Evolutionary conservation across 2,113 vertebrate species (phyloP).

Genomic region (Chloroceryle aenea): DNA sequence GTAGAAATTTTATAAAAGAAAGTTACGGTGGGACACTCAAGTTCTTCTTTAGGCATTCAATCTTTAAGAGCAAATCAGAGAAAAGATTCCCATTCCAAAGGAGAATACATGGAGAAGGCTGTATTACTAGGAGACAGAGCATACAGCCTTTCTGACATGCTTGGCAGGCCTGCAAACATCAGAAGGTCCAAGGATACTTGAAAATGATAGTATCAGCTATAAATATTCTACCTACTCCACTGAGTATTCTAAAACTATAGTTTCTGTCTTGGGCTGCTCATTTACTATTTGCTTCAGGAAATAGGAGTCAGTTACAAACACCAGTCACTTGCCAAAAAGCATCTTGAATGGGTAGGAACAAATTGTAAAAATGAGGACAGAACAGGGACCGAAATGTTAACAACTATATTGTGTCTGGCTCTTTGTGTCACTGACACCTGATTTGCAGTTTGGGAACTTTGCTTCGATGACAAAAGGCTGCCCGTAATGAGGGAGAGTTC

Average conservation of each 20-base stretch:
- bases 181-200: background rate
- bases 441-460: background rate
- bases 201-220: background rate
- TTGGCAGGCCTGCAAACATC: background rate
- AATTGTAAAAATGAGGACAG: background rate
- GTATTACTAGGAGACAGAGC: background rate
- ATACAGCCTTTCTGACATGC: background rate
- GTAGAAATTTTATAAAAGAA: background rate
- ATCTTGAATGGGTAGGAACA: background rate
- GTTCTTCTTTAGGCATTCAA: background rate
- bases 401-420: background rate
- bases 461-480: background rate
- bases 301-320: background rate
- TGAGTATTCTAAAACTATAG: background rate
- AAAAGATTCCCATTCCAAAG: background rate
- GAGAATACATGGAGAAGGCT: background rate
- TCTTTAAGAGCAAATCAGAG: background rate
- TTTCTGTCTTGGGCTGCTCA: background rate
- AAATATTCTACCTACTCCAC: background rate
- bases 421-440: background rate
- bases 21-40: background rate
- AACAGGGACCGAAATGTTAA: background rate
- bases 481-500: background rate
- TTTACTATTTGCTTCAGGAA: background rate
- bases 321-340: background rate